Conservation (phyloP, 2,113 vertebrate genomes). For the Apteryx mantelli region DNA sequence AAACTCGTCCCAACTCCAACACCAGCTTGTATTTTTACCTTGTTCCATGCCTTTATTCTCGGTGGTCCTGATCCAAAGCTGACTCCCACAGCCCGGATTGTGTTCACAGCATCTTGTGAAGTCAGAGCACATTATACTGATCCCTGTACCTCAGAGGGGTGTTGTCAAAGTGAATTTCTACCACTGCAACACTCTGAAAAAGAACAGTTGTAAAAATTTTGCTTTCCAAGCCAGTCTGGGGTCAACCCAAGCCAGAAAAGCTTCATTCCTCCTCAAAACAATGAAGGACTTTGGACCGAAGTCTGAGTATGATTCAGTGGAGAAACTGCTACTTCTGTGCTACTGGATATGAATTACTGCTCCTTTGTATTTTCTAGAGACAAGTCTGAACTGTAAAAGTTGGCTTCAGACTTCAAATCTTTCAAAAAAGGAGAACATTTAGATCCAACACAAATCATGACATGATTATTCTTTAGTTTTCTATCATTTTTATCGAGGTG, state of each 20-base stretch:
- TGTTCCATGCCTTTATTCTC: neutral
- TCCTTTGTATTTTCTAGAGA: neutral
- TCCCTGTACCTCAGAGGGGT: slow-evolving; percentile 16
- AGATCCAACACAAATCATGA: neutral
- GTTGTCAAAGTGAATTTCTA: slow-evolving; percentile 47
- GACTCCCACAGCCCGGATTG: neutral
- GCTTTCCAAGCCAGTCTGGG: neutral
- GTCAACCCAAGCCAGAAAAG: neutral
- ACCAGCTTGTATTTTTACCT: neutral
- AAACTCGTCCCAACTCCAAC: neutral
- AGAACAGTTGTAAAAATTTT: slow-evolving; percentile 9
- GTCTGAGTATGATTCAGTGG: neutral
- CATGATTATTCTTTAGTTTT: neutral
- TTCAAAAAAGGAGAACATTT: neutral
- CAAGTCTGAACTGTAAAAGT: neutral
- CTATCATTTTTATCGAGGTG: neutral
- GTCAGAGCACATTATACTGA: slow-evolving; percentile 6
- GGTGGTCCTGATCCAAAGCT: neutral
- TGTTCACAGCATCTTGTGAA: neutral
- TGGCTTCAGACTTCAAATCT: neutral
- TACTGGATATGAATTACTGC: neutral
- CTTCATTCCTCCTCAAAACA: neutral
- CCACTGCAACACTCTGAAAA: neutral
- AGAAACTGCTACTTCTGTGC: neutral
- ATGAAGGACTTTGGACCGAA: neutral